Base-by-base conservation (phyloP, 2,113 vertebrate genomes). In the Aegypius monachus region DNA sequence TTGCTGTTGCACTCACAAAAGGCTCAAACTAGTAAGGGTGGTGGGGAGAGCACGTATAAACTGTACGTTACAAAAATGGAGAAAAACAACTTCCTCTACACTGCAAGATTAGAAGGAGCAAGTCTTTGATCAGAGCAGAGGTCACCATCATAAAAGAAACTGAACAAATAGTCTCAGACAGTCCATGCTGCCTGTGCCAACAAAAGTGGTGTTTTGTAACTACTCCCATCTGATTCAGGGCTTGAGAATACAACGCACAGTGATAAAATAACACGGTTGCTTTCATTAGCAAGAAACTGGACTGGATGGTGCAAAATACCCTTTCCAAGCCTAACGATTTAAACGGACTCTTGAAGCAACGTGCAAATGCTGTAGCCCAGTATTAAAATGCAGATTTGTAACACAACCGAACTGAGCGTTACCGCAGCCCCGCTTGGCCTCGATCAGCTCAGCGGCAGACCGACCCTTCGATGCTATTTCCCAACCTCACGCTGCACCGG, bases 401-500 rank as follows among this genome's bases (percentile, higher is more conserved):
- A 52, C n/a, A 36, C 48, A 42, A 1, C 2, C 2, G 16, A 20
- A 32, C 3, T 0, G 36, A 32, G 59, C 1, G 2, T 13, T 14
- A 31, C 11, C 1, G 5, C n/a, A 23, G 53, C 27, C 25, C 23
- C 0, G 12, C 58, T 27, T 5, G 11, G n/a, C 32, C 16, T 10
- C 7, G 11, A n/a, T 9, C 6, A 15, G 52, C 67, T 40, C 67
- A 1, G 26, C 0, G 0, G 50, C 1, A 1, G 22, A 26, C 3
- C 0, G 1, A 31, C 7, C 23, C 14, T 9, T 9, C 0, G 0
- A 4, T 17, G 67, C 48, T 17, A 2, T 4, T 40, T 58, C 82
- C 45, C 42, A 16, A 6, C 23, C 16, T 20, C 0, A 3, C 1
- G 2, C 42, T 22, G 2, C 19, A 27, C 55, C 0, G 2, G 40